Base-by-base conservation (phyloP, 2,797 vertebrate genomes). In the Halcyon badia region DNA sequence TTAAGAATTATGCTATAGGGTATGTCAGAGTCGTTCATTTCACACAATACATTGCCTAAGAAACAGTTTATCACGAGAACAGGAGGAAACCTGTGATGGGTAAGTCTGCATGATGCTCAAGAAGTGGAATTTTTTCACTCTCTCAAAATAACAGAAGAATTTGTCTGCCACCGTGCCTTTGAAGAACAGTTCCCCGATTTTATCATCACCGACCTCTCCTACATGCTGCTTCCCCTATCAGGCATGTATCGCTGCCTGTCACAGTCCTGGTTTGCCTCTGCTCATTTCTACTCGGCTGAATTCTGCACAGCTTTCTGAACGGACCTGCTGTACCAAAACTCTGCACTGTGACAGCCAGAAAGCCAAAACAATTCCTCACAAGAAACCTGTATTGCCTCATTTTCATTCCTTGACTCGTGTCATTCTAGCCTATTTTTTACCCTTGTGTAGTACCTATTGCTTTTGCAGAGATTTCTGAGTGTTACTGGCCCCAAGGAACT, bases 171-270 rank as follows among this genome's bases (percentile, higher is more conserved):
- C 31, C 0, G 0, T 66, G 84, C 7, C 17, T 58, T 75, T 16
- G 85, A 95, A 80, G 57, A 95, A 48, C 58, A 89, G 78, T 60
- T 84, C 68, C 60, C 51, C 89, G 71, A 89, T 79, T 79, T 79
- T 79, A 89, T 16, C 62, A 71, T 37, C 2, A 0, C 54, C 42
- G 35, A 28, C 52, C 46, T 66, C 70, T 35, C 14, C 26, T 49
- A 46, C 13, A 31, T 75, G 20, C 46, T 72, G 89, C 72, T 39
- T 89, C 49, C 28, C 56, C 44, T 64, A 14, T 69, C 91, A 87
- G 87, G 48, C 56, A 5, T 7, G 37, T 51, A 46, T 73, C 44
- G 2, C 79, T 66, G 31, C 58, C 13, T 49, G 71, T 49, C 83
- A 85, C 70, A 52, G 66, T 31, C 51, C 56, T 49, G 5, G 2